phyloP scores from a whole-genome alignment of 1,140 invertebrate genomes.

The Drosophila rhopaloa region DNA sequence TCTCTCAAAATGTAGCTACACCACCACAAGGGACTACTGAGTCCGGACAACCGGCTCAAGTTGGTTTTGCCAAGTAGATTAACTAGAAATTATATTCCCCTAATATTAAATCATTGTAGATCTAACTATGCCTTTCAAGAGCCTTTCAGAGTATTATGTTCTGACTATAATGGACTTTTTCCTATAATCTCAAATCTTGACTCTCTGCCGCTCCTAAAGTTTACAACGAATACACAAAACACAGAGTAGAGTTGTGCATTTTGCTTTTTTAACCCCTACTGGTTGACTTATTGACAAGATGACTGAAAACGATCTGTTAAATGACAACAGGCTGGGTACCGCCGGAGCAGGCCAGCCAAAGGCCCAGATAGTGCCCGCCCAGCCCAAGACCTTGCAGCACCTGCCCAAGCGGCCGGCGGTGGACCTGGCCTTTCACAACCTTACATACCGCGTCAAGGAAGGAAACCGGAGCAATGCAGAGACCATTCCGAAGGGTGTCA shows the following conservation, averaged over 20 bases:
- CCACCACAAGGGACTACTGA: no score
- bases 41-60: no score
- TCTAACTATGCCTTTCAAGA: no score
- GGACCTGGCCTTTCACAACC: constrained; percentile 93
- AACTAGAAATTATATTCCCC: no score
- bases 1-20: no score
- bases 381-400: constrained; percentile 92
- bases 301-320: constrained; percentile 84
- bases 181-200: no score
- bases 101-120: no score
- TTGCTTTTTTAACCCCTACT: constrained; percentile 19
- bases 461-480: constrained; percentile 91
- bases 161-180: no score
- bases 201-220: constrained; percentile 7
- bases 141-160: no score
- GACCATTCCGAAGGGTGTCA: constrained; percentile 93
- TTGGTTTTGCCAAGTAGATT: no score
- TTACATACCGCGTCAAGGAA: constrained; percentile 94
- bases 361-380: constrained; percentile 85
- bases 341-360: constrained; percentile 54
- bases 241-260: constrained; percentile 28
- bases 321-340: constrained; percentile 84
- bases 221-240: constrained; percentile 18
- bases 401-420: constrained; percentile 93
- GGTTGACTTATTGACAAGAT: constrained; percentile 59